Evolutionary conservation across 2,888 invertebrate genomes (phyloP).

Genomic region (Sialis lutaria): DNA sequence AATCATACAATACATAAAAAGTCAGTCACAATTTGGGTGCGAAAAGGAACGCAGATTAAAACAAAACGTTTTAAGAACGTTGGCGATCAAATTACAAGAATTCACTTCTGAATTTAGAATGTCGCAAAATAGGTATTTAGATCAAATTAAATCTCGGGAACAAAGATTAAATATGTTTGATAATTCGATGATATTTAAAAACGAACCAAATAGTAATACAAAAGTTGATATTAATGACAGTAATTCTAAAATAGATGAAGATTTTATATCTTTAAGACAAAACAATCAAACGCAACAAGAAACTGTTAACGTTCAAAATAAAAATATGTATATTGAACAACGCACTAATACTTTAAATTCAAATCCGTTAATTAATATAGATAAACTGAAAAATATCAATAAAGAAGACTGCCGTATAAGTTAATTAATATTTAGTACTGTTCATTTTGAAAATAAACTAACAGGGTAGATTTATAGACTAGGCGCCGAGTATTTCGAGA

Average conservation of each 20-base stretch:
- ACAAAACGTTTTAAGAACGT: slow-evolving; percentile 65
- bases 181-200: background rate
- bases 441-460: too few relatives aligned
- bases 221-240: background rate
- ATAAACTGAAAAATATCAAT: slow-evolving; percentile 2
- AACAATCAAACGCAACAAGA: background rate
- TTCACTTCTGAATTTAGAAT: slow-evolving; percentile 66
- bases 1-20: slow-evolving; percentile 51
- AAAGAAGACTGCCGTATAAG: slow-evolving; percentile 4
- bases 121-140: slow-evolving; percentile 73
- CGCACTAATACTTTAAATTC: background rate
- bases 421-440: background rate
- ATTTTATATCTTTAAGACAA: background rate
- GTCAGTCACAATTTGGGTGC: slow-evolving; percentile 39
- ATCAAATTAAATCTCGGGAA: slow-evolving; percentile 75
- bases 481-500: too few relatives aligned
- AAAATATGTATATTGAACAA: too few relatives aligned
- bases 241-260: background rate
- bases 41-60: slow-evolving; percentile 62
- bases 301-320: background rate
- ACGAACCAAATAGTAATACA: background rate
- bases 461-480: too few relatives aligned
- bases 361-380: background rate
- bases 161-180: slow-evolving; percentile 51
- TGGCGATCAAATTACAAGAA: slow-evolving; percentile 78